phyloP scores from a whole-genome alignment of 2,113 vertebrate species.

The pig (Sus scrofa) region T2T-Sscrofa CM000824.6:168510001-168510500 shows the following conservation, averaged over 20 bases:
- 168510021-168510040: neutral
- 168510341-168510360: neutral
- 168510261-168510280: too few relatives aligned
- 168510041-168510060: neutral
- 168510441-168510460: neutral
- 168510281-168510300: neutral
- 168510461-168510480: neutral
- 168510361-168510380: neutral
- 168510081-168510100: too few relatives aligned
- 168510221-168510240: neutral
- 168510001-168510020: neutral
- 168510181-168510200: neutral
- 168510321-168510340: neutral
- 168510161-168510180: neutral
- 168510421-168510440: neutral
- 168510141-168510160: neutral
- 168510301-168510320: neutral
- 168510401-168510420: neutral
- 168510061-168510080: neutral
- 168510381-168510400: neutral
- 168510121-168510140: neutral
- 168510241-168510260: neutral
- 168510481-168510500: neutral
- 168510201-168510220: neutral
- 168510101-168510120: neutral